Evolutionary conservation across 2,888 invertebrate species (phyloP), one percentile per base, ranked within the genome.

Genomic region (Hemicrepidius hirtus): DNA sequence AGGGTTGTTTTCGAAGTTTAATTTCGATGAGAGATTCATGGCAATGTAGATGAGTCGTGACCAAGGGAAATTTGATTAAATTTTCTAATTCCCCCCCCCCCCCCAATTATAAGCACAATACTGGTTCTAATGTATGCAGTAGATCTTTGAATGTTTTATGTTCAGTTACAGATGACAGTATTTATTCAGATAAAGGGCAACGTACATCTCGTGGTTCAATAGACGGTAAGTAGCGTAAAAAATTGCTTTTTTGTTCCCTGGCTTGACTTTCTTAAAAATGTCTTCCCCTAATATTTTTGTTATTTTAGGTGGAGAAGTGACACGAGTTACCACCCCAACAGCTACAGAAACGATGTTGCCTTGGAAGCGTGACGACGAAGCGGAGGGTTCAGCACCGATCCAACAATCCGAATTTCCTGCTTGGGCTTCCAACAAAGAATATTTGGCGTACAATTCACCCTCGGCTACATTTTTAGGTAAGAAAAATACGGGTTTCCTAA

Each of bases 381-480:
- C 92, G 66, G 92, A 92, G 12, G 88, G 89, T 71, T 91, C 91
- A 18, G 90, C 90, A 55, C 87, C 88, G 21, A 81, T 85, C 88
- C 91, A 79, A 91, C 93, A 79, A 86, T 94, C 94, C 49, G 97
- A 97, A 86, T 97, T 97, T 84, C 97, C 97, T 10, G 93, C 96
- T 12, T 98, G 97, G 97, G 97, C 97, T 50, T 95, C 96, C 37
- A 97, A 97, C 86, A 96, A 97, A 85, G 97, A 97, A 83, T 97
- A 97, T 84, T 88, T 97, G 81, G 94, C 95, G 12, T 97, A 97
- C 84, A 95, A 93, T 85, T 97, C 97, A 63, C 97, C 97, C 1
- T 96, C 96, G 9, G 95, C 95, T 62, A 97, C 96, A 68, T 96
- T 96, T 88, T 89, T 97, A 88, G 96, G 96, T 95, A 90, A 89